Base-by-base conservation (phyloP, 1,140 invertebrate genomes). In the Lucilia cuprina region DNA sequence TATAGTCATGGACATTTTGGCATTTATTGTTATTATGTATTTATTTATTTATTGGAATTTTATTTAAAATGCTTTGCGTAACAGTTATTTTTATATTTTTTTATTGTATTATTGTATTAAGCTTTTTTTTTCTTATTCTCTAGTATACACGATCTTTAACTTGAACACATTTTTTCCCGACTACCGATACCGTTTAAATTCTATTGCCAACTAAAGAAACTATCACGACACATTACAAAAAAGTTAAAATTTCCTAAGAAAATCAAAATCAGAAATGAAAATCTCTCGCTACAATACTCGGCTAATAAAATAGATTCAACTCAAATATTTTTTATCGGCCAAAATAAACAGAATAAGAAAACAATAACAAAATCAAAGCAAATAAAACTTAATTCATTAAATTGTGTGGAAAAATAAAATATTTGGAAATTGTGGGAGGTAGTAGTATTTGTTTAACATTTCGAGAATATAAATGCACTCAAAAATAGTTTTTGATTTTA, bases 21-120 rank as follows among this genome's bases (percentile, higher is more conserved):
- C 17, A 13, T 19, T 74, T 74, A 19, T 74, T 83, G n/a, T 83
- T 75, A 75, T 30, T 82, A 47, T 19, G 13, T 34, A 78, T 34
- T 75, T 75, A 14, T 19, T 78, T 41, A 30, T 77, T 77, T 77
- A 77, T 25, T 60, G 55, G 55, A 60, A 60, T 70, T 70, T 21
- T 70, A 70, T 19, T 21, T 21, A 70, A 60, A 60, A 17, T 2
- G n/a, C 9, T 70, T 70, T 70, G 65, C 65, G 65, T 70, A 70
- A 70, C 21, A 17, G 65, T 70, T 30, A 30, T 30, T 30, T 70
- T 70, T 60, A 14, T n/a, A n/a, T 60, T n/a, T 70, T 7, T 12
- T 70, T 70, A 10, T 55, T 41, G 2, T 49, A 1, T 65, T 19
- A n/a, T 5, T 70, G n/a, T 21, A 21, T 21, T 19, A 21, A 21